These are phyloP conservation scores for Busseola fusca DNA, from an alignment of 2,888 invertebrate genomes.

Conservation along the genomic window DNA sequence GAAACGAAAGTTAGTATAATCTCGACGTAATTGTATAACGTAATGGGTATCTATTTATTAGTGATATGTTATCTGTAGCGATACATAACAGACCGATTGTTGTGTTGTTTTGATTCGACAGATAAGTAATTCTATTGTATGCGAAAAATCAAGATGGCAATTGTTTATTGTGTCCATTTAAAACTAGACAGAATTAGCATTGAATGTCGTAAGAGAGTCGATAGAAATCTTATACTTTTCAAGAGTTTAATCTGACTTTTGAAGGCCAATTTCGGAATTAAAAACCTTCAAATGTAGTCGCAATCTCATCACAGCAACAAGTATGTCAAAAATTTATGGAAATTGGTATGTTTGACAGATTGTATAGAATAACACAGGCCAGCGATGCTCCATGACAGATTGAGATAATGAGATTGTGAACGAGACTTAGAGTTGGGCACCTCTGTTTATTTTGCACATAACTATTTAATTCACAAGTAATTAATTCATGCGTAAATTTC, in stretches of 20 bases:
- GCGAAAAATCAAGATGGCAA: conserved; percentile 14
- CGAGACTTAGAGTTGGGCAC: too few relatives aligned
- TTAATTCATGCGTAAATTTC: background rate
- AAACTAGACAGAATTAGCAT: conserved; percentile 22
- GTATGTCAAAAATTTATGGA: background rate
- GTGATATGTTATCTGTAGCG: conserved; percentile 42
- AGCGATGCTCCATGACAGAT: too few relatives aligned
- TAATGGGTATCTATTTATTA: conserved; percentile 49
- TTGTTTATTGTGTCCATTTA: conserved; percentile 1
- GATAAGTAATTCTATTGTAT: conserved; percentile 21
- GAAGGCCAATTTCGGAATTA: background rate
- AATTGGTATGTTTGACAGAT: background rate
- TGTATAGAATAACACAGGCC: too few relatives aligned
- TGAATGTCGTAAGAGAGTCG: conserved; percentile 1
- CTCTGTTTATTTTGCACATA: background rate
- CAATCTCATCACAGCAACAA: background rate
- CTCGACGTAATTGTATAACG: conserved; percentile 52
- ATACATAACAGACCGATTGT: conserved; percentile 28
- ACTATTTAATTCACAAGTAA: background rate
- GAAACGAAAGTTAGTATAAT: conserved; percentile 54
- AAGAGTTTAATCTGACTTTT: background rate
- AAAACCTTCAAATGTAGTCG: background rate
- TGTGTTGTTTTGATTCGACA: conserved; percentile 31
- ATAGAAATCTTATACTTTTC: background rate
- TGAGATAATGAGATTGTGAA: too few relatives aligned